Conservation (phyloP, 2,113 vertebrate genomes). For the Eptesicus fuscus region DNA sequence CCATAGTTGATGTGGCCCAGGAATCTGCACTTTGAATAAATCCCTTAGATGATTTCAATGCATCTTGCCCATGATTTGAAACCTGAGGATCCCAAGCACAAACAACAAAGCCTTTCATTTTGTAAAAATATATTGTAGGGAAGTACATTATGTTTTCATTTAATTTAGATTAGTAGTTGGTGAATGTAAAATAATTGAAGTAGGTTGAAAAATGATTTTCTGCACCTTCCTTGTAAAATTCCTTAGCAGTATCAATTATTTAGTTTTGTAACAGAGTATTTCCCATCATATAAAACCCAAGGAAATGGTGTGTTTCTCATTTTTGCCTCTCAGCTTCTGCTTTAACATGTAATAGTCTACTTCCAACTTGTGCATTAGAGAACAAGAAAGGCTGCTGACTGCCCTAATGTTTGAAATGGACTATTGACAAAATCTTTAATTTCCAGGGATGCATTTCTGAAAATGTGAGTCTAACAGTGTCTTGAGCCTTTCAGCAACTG, state of each 20-base stretch:
- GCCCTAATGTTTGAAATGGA: not conserved
- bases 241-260: not conserved
- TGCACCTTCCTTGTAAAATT: not conserved
- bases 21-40: not conserved
- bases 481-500: not conserved
- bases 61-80: not conserved
- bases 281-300: not conserved
- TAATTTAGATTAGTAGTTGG: not conserved
- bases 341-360: not conserved
- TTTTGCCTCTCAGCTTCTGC: not conserved
- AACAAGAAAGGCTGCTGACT: not conserved
- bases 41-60: not conserved
- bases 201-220: not conserved
- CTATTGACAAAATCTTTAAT: not conserved
- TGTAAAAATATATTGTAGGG: not conserved
- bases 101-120: not conserved
- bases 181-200: not conserved
- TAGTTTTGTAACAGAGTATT: not conserved
- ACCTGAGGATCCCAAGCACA: not conserved
- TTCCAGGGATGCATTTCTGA: not conserved
- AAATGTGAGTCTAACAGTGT: not conserved
- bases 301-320: not conserved
- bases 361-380: not conserved
- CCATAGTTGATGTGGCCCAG: not conserved
- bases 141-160: not conserved